Conservation (phyloP, 2,888 invertebrate genomes). For the Rhingia campestris region DNA sequence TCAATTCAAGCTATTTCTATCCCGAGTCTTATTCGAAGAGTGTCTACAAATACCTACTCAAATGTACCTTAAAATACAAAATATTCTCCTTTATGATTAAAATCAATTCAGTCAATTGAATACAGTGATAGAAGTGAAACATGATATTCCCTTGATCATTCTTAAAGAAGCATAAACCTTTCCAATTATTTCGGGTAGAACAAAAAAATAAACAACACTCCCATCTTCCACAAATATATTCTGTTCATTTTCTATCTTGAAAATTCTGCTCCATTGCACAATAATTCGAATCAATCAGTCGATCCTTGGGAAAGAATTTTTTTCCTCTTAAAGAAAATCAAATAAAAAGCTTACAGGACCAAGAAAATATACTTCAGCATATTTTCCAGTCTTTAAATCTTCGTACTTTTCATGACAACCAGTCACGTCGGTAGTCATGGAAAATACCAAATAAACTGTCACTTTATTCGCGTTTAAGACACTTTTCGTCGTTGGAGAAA, state of each 20-base stretch:
- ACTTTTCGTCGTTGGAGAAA: constrained; percentile 25
- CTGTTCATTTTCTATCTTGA: constrained; percentile 67
- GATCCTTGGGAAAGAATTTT: constrained; percentile 56
- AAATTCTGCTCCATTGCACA: constrained; percentile 44
- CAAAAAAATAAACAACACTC: constrained; percentile 17
- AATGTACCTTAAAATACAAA: constrained; percentile 19
- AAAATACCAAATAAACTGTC: constrained; percentile 59
- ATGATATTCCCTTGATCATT: constrained; percentile 41
- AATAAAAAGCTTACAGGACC: not conserved
- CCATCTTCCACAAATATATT: constrained; percentile 43
- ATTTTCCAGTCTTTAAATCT: constrained; percentile 63
- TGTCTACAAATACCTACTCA: constrained; percentile 13
- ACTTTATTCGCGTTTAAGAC: constrained; percentile 57
- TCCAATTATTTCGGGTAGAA: constrained; percentile 56
- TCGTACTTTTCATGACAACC: constrained; percentile 1
- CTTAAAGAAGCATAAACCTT: constrained; percentile 39
- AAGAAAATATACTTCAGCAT: constrained; percentile 27
- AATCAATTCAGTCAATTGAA: constrained; percentile 58
- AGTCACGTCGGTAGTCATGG: constrained; percentile 10
- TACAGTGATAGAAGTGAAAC: constrained; percentile 32
- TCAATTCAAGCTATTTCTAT: no score
- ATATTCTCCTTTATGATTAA: constrained; percentile 52
- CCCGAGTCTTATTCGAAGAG: constrained; percentile 7
- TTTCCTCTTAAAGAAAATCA: constrained; percentile 2
- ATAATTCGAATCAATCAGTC: constrained; percentile 68